Evolutionary conservation across 2,888 invertebrate species (phyloP).

Genomic region (Steromphala cineraria): DNA sequence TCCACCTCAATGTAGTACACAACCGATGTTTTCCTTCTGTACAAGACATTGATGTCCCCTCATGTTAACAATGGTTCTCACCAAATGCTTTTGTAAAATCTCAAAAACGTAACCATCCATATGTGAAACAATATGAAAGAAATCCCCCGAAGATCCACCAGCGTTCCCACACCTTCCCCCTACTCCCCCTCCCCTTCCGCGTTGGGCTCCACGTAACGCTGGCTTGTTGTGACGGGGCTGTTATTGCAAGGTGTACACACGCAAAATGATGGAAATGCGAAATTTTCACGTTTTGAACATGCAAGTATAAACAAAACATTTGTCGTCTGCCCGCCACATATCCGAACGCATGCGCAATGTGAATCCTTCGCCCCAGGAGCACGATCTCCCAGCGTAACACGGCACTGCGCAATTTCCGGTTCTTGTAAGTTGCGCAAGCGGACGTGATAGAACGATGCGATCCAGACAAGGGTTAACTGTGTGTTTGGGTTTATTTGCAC

Average conservation of each 20-base stretch:
- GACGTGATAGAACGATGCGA: slow-evolving; percentile 9
- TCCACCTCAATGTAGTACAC: too few relatives aligned
- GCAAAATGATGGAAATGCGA: slow-evolving; percentile 12
- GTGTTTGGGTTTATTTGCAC: slow-evolving; percentile 1
- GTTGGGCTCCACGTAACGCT: background rate
- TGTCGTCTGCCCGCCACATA: background rate
- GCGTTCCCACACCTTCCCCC: background rate
- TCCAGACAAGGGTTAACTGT: background rate
- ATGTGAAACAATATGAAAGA: too few relatives aligned
- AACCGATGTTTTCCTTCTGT: too few relatives aligned
- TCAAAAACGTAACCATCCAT: too few relatives aligned
- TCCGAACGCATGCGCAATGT: background rate
- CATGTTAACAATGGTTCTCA: too few relatives aligned
- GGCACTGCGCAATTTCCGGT: slow-evolving; percentile 16
- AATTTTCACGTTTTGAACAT: slow-evolving; percentile 16
- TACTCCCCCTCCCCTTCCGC: background rate
- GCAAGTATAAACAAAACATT: slow-evolving; percentile 10
- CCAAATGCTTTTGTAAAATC: too few relatives aligned
- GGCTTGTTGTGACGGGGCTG: background rate
- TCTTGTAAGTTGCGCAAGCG: slow-evolving; percentile 2
- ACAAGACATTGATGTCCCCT: too few relatives aligned
- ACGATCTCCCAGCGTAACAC: background rate
- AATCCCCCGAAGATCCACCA: background rate
- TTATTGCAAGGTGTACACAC: background rate
- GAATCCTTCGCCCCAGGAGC: background rate